Evolutionary conservation across 2,113 vertebrate species (phyloP).

Genomic region (Psittacara wagleri): DNA sequence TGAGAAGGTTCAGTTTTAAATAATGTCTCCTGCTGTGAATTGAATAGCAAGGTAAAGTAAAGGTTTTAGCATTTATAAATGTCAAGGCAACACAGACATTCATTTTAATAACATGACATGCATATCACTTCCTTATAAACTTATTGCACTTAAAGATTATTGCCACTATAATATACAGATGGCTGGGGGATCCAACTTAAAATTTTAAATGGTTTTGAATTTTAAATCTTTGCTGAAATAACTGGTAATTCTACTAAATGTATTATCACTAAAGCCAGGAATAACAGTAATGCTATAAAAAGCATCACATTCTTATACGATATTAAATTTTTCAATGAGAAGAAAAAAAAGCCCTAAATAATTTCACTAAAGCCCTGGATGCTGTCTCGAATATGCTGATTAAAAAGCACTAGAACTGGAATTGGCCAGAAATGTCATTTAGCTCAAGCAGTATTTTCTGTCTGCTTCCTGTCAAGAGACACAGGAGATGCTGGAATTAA

Average conservation of each 20-base stretch:
- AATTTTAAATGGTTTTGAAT: background rate
- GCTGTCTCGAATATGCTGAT: background rate
- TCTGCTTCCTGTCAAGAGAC: background rate
- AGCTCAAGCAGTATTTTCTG: constrained; percentile 11
- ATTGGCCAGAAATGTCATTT: constrained; percentile 12
- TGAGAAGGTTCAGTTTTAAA: constrained; percentile 21
- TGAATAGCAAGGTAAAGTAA: constrained; percentile 43
- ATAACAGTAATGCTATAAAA: background rate
- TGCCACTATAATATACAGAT: background rate
- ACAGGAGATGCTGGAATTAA: constrained; percentile 15
- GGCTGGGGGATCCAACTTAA: background rate
- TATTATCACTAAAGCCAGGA: background rate
- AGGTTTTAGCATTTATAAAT: constrained; percentile 50
- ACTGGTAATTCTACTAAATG: background rate
- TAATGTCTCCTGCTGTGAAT: background rate
- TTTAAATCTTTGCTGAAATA: constrained; percentile 8
- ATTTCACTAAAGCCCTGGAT: background rate
- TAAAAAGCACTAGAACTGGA: background rate
- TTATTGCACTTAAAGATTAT: background rate
- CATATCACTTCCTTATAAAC: background rate
- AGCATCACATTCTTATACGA: fast-evolving
- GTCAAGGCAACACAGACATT: constrained; percentile 2
- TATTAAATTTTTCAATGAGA: background rate
- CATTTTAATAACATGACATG: constrained; percentile 14
- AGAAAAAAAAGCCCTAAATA: background rate